Evolutionary conservation across 2,797 vertebrate genomes (phyloP).

Genomic region (Typhlichthys subterraneus): DNA sequence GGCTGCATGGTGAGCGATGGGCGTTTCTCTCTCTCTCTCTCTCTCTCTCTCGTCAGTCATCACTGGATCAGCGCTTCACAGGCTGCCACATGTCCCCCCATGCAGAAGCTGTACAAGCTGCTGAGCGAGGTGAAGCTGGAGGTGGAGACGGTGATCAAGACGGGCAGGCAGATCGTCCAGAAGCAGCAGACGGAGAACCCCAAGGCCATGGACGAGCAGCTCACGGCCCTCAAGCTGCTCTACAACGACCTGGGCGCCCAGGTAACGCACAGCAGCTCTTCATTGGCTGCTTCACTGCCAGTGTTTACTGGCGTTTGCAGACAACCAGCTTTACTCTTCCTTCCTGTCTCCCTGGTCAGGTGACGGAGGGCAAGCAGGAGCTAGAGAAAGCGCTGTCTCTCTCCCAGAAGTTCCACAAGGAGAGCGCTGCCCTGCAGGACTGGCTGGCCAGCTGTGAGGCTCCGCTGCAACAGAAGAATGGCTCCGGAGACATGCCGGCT

Average conservation of each 20-base stretch:
- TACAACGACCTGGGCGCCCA: constrained; percentile 96
- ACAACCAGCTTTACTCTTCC: not conserved
- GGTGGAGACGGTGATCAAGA: constrained; percentile 98
- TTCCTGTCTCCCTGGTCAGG: constrained; percentile 68
- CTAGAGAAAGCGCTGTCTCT: constrained; percentile 89
- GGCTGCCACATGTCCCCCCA: not conserved
- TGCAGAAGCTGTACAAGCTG: constrained; percentile 94
- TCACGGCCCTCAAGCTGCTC: constrained; percentile 93
- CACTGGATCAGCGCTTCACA: too few relatives aligned
- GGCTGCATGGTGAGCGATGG: constrained; percentile 88
- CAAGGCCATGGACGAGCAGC: constrained; percentile 93
- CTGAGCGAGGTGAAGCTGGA: constrained; percentile 97
- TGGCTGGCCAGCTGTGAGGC: constrained; percentile 86
- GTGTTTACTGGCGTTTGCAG: too few relatives aligned
- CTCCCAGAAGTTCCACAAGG: constrained; percentile 87
- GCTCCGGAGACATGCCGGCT: constrained; percentile 82
- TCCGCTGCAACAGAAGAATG: constrained; percentile 86
- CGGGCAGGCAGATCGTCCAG: constrained; percentile 96
- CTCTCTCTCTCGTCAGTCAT: not conserved
- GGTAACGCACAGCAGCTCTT: constrained; percentile 65
- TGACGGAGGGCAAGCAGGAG: constrained; percentile 96
- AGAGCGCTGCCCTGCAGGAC: constrained; percentile 81
- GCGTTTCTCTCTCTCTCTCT: not conserved
- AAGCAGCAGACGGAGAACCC: constrained; percentile 98
- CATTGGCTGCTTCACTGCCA: too few relatives aligned